These are phyloP conservation scores for Anomalospiza imberbis DNA, from an alignment of 2,797 vertebrate genomes.

Conservation along the genomic window DNA sequence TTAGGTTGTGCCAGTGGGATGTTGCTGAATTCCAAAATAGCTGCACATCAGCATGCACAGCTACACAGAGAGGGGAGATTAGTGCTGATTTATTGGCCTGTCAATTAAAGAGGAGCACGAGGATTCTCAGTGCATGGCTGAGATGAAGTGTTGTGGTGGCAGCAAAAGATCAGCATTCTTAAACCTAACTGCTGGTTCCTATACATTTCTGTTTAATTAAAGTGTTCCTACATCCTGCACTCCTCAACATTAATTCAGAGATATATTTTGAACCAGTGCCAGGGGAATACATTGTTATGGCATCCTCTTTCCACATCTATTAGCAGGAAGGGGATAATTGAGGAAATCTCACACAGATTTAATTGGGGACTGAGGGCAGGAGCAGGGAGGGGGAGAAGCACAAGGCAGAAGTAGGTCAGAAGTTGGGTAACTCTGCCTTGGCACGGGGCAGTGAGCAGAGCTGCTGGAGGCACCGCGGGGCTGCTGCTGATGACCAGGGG, in stretches of 20 bases:
- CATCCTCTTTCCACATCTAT: slow-evolving; percentile 53
- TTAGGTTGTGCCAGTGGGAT: neutral
- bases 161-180: slow-evolving; percentile 5
- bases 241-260: slow-evolving; percentile 1
- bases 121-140: neutral
- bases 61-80: neutral
- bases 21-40: neutral
- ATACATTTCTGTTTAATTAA: slow-evolving; percentile 49
- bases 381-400: neutral
- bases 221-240: slow-evolving; percentile 14
- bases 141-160: slow-evolving; percentile 1
- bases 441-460: neutral
- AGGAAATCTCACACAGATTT: slow-evolving; percentile 53
- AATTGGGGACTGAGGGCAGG: slow-evolving; percentile 49
- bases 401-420: neutral
- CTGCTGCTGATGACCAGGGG: neutral
- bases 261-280: slow-evolving; percentile 47
- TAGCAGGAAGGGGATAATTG: slow-evolving; percentile 58
- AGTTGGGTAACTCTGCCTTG: neutral
- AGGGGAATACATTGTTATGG: slow-evolving; percentile 52
- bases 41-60: slow-evolving; percentile 13
- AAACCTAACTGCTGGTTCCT: neutral
- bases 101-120: slow-evolving; percentile 15
- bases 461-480: neutral
- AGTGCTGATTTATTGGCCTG: slow-evolving; percentile 37